Percentiles rank a stretch among this genome's conserved stretches.
These are phyloP conservation scores for Athetis lepigone DNA, from an alignment of 2,888 invertebrate species.

Conservation along the genomic window DNA sequence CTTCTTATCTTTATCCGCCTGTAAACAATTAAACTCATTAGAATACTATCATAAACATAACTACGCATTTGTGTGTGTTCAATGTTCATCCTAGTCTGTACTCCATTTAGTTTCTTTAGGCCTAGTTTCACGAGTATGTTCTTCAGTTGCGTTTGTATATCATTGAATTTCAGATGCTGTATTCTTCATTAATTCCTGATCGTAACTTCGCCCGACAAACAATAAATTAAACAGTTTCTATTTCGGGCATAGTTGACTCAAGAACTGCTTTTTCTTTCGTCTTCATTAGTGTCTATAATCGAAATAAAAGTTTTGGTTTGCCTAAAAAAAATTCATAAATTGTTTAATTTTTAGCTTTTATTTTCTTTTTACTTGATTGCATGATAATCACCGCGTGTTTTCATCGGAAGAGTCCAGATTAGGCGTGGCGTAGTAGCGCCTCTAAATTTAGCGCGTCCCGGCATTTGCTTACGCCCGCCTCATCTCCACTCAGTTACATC, in stretches of 20 bases:
- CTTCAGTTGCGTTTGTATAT: neutral
- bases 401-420: conserved; percentile 71
- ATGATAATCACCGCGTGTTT: conserved; percentile 60
- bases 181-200: neutral
- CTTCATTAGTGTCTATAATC: neutral
- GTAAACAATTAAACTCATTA: conserved; percentile 55
- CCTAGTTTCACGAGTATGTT: neutral
- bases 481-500: conserved; percentile 74
- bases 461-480: conserved; percentile 71
- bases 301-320: conserved; percentile 5
- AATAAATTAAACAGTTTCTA: conserved; percentile 21
- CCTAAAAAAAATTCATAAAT: conserved; percentile 25
- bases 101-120: neutral
- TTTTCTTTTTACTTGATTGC: conserved; percentile 22
- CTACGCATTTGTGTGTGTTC: neutral
- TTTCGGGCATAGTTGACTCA: conserved; percentile 1
- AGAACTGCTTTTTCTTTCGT: conserved; percentile 11
- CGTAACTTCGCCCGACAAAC: neutral
- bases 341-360: neutral
- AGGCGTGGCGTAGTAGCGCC: conserved; percentile 74
- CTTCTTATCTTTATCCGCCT: conserved; percentile 99
- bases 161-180: neutral
- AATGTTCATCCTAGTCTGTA: conserved; percentile 44
- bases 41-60: neutral
- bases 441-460: conserved; percentile 80